Percentiles rank a stretch among this genome's conserved stretches.
These are phyloP conservation scores for Channa argus DNA, from an alignment of 2,113 vertebrate genomes.

Conservation along the genomic window DNA sequence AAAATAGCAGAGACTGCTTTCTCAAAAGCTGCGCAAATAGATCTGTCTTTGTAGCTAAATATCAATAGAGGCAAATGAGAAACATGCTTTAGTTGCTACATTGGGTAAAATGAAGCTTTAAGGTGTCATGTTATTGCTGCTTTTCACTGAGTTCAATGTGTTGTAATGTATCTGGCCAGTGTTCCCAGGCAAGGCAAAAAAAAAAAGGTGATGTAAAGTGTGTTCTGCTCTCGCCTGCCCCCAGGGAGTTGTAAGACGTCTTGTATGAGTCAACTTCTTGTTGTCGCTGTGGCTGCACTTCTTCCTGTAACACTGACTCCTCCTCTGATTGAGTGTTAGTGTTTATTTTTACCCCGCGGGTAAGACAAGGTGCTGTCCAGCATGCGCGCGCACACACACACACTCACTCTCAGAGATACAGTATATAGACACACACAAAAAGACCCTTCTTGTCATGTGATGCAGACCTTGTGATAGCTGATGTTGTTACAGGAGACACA, in stretches of 20 bases:
- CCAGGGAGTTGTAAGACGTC: slow-evolving; percentile 35
- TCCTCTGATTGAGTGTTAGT: slow-evolving; percentile 35
- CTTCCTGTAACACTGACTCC: slow-evolving; percentile 34
- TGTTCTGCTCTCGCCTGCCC: slow-evolving; percentile 22
- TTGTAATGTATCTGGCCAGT: slow-evolving; percentile 17
- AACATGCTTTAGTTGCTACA: not conserved
- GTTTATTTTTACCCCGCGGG: slow-evolving; percentile 59
- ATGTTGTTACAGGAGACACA: slow-evolving; percentile 77
- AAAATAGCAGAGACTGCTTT: too few species aligned
- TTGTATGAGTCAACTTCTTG: slow-evolving; percentile 23
- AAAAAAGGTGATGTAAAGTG: slow-evolving; percentile 34
- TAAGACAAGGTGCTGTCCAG: slow-evolving; percentile 30
- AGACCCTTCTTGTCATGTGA: slow-evolving; percentile 58
- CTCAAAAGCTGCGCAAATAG: too few species aligned
- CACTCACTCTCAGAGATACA: not conserved
- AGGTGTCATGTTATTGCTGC: not conserved
- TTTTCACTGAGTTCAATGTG: not conserved
- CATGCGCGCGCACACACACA: slow-evolving; percentile 3
- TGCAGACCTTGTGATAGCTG: slow-evolving; percentile 69
- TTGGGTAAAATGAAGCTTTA: slow-evolving; percentile 1
- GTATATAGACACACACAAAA: slow-evolving; percentile 24
- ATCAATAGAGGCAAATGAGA: too few species aligned
- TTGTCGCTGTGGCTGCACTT: slow-evolving; percentile 19
- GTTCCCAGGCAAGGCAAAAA: slow-evolving; percentile 13
- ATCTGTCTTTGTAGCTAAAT: not conserved